Evolutionary conservation across 1,140 invertebrate species (phyloP).

Genomic region (Thaumetopoea pityocampa): DNA sequence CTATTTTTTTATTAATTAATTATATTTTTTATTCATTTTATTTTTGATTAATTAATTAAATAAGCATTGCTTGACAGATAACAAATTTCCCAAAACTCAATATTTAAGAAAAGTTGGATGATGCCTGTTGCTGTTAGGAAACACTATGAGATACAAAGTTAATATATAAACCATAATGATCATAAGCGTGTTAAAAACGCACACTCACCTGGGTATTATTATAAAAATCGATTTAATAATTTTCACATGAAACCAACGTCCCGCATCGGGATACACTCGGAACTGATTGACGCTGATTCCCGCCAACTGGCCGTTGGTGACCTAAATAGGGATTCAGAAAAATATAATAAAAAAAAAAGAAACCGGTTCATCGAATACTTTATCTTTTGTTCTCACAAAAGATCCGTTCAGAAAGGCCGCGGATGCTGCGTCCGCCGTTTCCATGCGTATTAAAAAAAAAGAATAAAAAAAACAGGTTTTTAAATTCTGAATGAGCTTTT

Average conservation of each 20-base stretch:
- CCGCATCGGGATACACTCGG: slow-evolving; percentile 11
- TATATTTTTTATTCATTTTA: no score
- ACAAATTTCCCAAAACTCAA: no score
- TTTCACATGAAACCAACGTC: slow-evolving; percentile 8
- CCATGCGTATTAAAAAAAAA: slow-evolving; percentile 25
- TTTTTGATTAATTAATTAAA: no score
- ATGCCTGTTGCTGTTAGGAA: no score
- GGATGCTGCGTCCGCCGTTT: slow-evolving; percentile 59
- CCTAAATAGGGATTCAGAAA: slow-evolving; percentile 47
- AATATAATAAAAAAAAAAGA: slow-evolving; percentile 34
- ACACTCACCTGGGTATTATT: neutral
- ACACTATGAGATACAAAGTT: no score
- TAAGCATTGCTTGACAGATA: no score
- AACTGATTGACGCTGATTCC: slow-evolving; percentile 26
- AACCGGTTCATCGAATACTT: slow-evolving; percentile 60
- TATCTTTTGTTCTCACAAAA: slow-evolving; percentile 59
- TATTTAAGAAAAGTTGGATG: no score
- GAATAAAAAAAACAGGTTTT: slow-evolving; percentile 53
- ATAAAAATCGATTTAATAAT: slow-evolving; percentile 8
- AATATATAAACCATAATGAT: no score
- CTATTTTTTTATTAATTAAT: no score
- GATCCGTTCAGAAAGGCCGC: slow-evolving; percentile 53
- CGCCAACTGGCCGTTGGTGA: slow-evolving; percentile 47
- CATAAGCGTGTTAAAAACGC: no score
- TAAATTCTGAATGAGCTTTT: slow-evolving; percentile 63